A percentile compares a stretch with the other conserved stretches of the same genome.
Evolutionary conservation across 1,140 invertebrate genomes (phyloP).

Genomic region (Meloidogyne hapla): DNA sequence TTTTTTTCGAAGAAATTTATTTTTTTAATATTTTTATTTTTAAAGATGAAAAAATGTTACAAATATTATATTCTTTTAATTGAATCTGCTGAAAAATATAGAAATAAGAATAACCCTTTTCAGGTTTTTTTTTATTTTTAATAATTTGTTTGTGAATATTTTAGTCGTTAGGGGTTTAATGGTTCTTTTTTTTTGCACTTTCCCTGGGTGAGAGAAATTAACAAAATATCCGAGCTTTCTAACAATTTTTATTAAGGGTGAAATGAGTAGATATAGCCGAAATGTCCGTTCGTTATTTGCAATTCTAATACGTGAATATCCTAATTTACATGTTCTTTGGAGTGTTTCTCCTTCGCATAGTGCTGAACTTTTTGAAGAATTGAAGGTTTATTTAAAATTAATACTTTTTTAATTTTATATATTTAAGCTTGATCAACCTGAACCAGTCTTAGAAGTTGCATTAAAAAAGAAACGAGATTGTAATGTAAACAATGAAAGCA

Average conservation of each 20-base stretch:
- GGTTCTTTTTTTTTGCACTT: too few species aligned
- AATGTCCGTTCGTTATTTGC: conserved; percentile 57
- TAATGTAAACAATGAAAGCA: background rate
- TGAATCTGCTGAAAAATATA: conserved; percentile 61
- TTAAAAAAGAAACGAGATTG: background rate
- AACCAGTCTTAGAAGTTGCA: background rate
- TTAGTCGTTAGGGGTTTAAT: too few species aligned
- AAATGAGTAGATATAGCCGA: conserved; percentile 50
- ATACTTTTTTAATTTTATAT: background rate
- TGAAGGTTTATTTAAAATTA: conserved; percentile 47
- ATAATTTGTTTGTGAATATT: background rate
- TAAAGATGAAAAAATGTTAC: conserved; percentile 54
- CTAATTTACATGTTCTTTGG: conserved; percentile 52
- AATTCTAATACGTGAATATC: conserved; percentile 49
- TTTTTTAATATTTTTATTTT: conserved; percentile 10
- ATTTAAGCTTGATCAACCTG: background rate
- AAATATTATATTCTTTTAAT: conserved; percentile 51
- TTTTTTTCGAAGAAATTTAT: background rate
- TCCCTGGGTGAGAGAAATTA: too few species aligned
- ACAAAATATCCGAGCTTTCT: too few species aligned
- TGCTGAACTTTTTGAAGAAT: conserved; percentile 60
- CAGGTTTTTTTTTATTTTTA: conserved; percentile 47
- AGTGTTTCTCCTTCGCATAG: conserved; percentile 48
- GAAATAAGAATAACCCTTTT: conserved; percentile 42
- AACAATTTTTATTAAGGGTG: conserved; percentile 42